These are phyloP conservation scores for Drosophila vallismaia DNA, from an alignment of 2,888 invertebrate species.

Conservation along the genomic window DNA sequence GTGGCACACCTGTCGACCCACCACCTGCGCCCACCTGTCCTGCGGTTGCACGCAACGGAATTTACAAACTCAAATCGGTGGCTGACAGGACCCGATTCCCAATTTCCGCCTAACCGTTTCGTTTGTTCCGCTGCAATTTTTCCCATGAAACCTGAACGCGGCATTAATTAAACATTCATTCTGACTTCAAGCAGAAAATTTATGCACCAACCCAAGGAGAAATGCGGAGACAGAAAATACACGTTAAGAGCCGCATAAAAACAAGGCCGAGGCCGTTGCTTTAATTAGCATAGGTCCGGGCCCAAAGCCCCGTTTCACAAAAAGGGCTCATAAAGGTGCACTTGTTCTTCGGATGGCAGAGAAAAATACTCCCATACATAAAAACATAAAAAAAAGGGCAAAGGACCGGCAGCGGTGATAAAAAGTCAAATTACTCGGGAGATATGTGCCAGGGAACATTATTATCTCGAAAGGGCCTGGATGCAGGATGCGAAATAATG, in stretches of 20 bases:
- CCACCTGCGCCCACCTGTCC: conserved; percentile 40
- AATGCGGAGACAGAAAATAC: conserved; percentile 30
- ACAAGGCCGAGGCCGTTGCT: conserved; percentile 77
- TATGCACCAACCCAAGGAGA: conserved; percentile 57
- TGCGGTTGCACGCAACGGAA: conserved; percentile 46
- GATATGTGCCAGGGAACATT: conserved; percentile 37
- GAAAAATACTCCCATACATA: not conserved
- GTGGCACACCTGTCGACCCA: conserved; percentile 54
- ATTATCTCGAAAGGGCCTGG: conserved; percentile 55
- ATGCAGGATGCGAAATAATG: conserved; percentile 13
- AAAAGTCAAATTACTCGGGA: conserved; percentile 55
- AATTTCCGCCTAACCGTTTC: conserved; percentile 72
- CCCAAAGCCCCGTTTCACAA: conserved; percentile 31
- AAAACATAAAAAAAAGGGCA: conserved; percentile 13
- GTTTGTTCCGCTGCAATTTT: conserved; percentile 62
- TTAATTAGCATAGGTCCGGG: conserved; percentile 72
- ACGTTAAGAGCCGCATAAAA: conserved; percentile 74
- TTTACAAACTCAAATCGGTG: conserved; percentile 53
- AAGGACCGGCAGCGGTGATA: conserved; percentile 43
- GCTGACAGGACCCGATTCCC: conserved; percentile 57
- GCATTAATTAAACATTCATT: conserved; percentile 68
- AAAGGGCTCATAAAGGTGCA: conserved; percentile 41
- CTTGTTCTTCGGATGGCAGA: conserved; percentile 41
- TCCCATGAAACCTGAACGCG: conserved; percentile 72
- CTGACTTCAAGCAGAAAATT: conserved; percentile 72